A percentile compares a stretch with the other conserved stretches of the same genome.
Conservation (phyloP, 2,797 vertebrate species). For the Crocidura indochinensis region DNA sequence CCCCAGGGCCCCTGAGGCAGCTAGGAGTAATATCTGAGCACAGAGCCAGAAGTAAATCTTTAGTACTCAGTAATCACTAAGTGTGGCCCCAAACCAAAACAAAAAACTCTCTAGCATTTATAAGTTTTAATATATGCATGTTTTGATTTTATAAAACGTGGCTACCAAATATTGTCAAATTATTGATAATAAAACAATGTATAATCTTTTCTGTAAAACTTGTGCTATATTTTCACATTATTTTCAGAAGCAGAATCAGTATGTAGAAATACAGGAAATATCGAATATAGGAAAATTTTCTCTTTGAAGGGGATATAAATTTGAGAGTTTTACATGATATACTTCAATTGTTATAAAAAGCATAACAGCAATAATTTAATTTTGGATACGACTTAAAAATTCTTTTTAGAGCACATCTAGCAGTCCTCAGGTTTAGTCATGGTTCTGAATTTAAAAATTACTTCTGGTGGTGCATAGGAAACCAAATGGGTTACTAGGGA, state of each 20-base stretch:
- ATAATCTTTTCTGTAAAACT: not conserved
- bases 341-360: conserved; percentile 11
- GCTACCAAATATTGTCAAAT: not conserved
- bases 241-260: not conserved
- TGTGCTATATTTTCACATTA: not conserved
- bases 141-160: conserved; percentile 44
- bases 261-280: not conserved
- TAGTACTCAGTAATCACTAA: too few species aligned
- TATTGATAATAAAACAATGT: not conserved
- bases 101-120: not conserved
- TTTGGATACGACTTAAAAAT: conserved; percentile 47
- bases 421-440: too few species aligned
- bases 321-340: not conserved
- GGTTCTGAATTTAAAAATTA: too few species aligned
- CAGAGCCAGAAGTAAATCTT: too few species aligned
- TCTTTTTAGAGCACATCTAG: too few species aligned
- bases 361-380: not conserved
- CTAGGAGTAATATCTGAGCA: too few species aligned
- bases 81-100: too few species aligned
- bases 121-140: not conserved
- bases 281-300: not conserved
- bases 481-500: too few species aligned
- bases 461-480: too few species aligned
- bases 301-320: conserved; percentile 8
- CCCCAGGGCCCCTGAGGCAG: too few species aligned